phyloP scores from a whole-genome alignment of 2,888 invertebrate genomes.

The Merodon equestris region DNA sequence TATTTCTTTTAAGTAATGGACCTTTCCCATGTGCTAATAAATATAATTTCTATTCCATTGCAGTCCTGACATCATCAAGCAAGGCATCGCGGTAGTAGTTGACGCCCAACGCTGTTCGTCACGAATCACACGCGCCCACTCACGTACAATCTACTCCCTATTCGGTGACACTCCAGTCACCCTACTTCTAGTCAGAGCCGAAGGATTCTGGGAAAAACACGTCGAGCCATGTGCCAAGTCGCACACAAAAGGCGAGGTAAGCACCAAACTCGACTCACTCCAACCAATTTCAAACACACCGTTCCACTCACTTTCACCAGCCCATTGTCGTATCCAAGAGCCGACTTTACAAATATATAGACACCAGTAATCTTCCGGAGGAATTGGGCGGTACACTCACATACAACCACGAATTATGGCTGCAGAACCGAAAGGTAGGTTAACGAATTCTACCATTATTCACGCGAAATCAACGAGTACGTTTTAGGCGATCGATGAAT shows the following conservation, averaged over 20 bases:
- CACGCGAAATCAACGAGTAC: not conserved
- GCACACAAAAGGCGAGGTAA: constrained; percentile 81
- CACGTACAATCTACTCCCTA: constrained; percentile 81
- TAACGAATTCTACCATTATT: constrained; percentile 10
- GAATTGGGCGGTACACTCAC: constrained; percentile 86
- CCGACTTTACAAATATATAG: constrained; percentile 85
- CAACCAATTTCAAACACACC: not conserved
- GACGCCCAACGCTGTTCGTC: constrained; percentile 84
- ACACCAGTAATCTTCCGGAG: constrained; percentile 84
- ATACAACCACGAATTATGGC: constrained; percentile 87
- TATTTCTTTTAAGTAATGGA: too few species aligned
- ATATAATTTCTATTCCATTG: constrained; percentile 12
- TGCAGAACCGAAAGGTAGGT: constrained; percentile 86
- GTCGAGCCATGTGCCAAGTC: constrained; percentile 85
- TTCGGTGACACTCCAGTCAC: constrained; percentile 80
- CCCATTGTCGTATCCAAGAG: constrained; percentile 85
- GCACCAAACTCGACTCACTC: constrained; percentile 9
- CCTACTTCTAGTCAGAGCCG: constrained; percentile 85
- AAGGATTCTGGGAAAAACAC: constrained; percentile 88
- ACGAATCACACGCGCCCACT: constrained; percentile 82
- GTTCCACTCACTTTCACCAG: constrained; percentile 77
- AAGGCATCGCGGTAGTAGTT: constrained; percentile 82
- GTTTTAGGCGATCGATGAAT: constrained; percentile 84
- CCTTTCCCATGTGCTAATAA: too few species aligned
- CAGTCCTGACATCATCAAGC: constrained; percentile 74